phyloP scores from a whole-genome alignment of 2,888 invertebrate genomes.

The Drosophila nr. perissopoda region DNA sequence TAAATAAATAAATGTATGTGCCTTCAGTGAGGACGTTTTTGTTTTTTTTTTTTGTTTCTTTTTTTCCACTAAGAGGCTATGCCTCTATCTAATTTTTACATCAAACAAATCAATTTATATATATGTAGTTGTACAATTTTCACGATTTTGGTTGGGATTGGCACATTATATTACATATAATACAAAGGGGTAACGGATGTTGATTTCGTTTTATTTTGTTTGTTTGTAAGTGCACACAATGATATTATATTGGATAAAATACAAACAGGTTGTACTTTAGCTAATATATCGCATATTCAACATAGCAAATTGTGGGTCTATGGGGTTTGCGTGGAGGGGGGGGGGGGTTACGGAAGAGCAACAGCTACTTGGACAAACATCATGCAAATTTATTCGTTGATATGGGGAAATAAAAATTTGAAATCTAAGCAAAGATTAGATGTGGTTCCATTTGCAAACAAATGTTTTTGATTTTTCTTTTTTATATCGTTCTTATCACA shows the following conservation, averaged over 20 bases:
- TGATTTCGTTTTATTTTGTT: conserved; percentile 6
- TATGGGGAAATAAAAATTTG: not conserved
- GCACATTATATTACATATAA: conserved; percentile 79
- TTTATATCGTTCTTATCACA: conserved; percentile 60
- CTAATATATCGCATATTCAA: conserved; percentile 12
- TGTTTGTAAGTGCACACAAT: conserved; percentile 43
- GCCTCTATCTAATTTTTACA: conserved; percentile 74
- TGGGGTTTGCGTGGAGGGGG: not conserved
- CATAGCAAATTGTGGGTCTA: not conserved
- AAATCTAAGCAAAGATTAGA: conserved; percentile 21
- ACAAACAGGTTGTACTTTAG: not conserved
- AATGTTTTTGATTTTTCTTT: conserved; percentile 33
- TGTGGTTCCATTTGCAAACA: conserved; percentile 38
- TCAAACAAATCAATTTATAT: conserved; percentile 47
- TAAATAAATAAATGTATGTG: conserved; percentile 9
- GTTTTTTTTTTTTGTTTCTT: not conserved
- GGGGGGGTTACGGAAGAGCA: not conserved
- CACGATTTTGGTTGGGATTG: conserved; percentile 50
- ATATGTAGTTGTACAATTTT: conserved; percentile 17
- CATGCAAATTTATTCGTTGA: conserved; percentile 2
- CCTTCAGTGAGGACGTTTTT: conserved; percentile 31
- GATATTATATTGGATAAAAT: conserved; percentile 10
- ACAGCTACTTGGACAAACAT: conserved; percentile 30
- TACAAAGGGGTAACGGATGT: conserved; percentile 58
- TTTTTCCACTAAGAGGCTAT: conserved; percentile 68